These are phyloP conservation scores for Goniozus legneri DNA, from an alignment of 1,140 invertebrate species.

Conservation along the genomic window DNA sequence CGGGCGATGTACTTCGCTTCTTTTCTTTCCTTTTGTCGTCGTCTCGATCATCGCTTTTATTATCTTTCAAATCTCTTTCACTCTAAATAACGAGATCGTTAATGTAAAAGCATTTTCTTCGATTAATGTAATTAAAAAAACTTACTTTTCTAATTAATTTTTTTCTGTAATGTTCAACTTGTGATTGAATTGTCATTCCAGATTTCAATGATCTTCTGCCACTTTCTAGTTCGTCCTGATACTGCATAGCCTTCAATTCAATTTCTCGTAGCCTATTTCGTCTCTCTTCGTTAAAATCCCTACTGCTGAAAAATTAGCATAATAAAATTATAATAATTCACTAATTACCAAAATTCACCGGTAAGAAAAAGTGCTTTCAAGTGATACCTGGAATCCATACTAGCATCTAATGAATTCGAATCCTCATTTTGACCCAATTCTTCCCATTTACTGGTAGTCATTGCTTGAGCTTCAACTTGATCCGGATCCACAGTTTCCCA, in stretches of 20 bases:
- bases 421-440: constrained; percentile 61
- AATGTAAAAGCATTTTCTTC: too few relatives aligned
- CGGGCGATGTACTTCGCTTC: constrained; percentile 45
- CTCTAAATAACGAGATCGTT: constrained; percentile 32
- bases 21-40: constrained; percentile 46
- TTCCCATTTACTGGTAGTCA: constrained; percentile 88
- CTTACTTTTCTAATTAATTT: constrained; percentile 82
- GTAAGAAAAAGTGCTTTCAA: too few relatives aligned
- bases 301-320: constrained; percentile 31
- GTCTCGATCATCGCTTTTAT: constrained; percentile 45
- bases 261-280: constrained; percentile 85
- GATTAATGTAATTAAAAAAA: neutral
- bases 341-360: too few relatives aligned
- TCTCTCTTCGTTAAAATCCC: constrained; percentile 69
- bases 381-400: constrained; percentile 49
- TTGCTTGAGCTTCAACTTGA: constrained; percentile 79
- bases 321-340: too few relatives aligned
- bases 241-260: constrained; percentile 91
- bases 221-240: constrained; percentile 93
- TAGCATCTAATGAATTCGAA: constrained; percentile 50
- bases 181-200: constrained; percentile 74
- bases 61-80: constrained; percentile 47
- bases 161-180: constrained; percentile 88
- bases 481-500: constrained; percentile 95
- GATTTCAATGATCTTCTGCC: constrained; percentile 74